Evolutionary conservation across 2,113 vertebrate species (phyloP).

Genomic region (Macquaria australasica): DNA sequence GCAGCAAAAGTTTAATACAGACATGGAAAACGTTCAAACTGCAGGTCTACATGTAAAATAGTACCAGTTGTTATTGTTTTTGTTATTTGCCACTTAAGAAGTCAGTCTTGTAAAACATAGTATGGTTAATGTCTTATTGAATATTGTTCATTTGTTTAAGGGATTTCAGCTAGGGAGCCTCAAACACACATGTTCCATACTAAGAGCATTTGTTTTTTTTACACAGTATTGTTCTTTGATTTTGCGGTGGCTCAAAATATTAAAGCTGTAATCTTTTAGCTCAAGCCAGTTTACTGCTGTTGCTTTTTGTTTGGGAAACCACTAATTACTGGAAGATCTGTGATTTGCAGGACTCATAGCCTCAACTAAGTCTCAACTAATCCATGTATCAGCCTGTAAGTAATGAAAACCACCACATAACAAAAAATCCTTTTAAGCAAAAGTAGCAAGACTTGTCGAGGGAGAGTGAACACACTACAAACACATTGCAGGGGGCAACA

Average conservation of each 20-base stretch:
- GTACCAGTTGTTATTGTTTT: neutral
- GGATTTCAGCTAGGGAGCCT: neutral
- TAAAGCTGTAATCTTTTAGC: neutral
- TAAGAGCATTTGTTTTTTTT: neutral
- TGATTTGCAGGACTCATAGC: neutral
- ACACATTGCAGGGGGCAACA: neutral
- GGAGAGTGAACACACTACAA: neutral
- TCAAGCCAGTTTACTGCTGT: neutral
- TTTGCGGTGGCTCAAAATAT: neutral
- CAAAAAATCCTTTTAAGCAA: neutral
- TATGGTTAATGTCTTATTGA: no score
- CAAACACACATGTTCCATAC: neutral
- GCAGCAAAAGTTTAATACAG: neutral
- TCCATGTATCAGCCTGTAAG: neutral
- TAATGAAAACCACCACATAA: neutral
- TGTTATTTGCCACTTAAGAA: no score
- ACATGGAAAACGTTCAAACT: neutral
- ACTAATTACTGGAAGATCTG: neutral
- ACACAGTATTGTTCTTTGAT: neutral
- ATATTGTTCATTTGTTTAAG: neutral
- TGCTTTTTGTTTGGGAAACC: neutral
- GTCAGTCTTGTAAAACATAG: no score
- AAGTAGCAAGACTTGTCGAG: neutral
- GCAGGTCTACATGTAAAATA: neutral
- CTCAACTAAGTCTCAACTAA: neutral